Base-by-base conservation (phyloP, 1,140 invertebrate species). In the Saccostrea echinata region DNA sequence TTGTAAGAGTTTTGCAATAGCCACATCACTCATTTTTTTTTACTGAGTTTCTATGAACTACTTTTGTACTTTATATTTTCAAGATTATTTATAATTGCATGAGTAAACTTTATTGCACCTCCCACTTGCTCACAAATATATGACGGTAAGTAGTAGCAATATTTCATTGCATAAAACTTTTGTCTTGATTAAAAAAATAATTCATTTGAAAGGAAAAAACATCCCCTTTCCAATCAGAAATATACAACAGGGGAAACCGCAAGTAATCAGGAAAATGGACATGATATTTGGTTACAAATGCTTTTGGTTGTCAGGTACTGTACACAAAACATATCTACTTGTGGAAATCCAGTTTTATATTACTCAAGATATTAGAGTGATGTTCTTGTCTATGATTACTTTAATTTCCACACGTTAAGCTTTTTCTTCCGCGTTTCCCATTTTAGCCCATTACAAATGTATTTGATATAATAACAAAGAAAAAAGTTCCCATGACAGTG, bases 331-430 rank as follows among this genome's bases (percentile, higher is more conserved):
- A 61, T 61, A 76, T 76, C 24, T 76, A 33, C 68, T 76, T 30
- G 3, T 76, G 16, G 27, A 76, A 27, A 33, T 33, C 68, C 68
- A 27, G 11, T 76, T 30, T 76, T 30, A 76, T 33, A 30, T 76
- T 35, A 76, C 27, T 30, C 68, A 76, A 76, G 68, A 76, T 30
- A 76, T 27, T 76, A 30, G 12, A 30, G 68, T 76, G 24, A 33
- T 76, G 30, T 30, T 76, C 68, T 33, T 76, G 68, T 30, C 12
- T 33, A 33, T 76, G 27, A 76, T 76, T 76, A 76, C 27, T 76
- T 76, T 76, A 76, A 76, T 76, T 76, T 24, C 27, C 68, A 76
- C 27, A 27, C 68, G 68, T 76, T 16, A 30, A 76, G 13, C 68
- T 76, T 16, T 13, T 27, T 33, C 68, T 30, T 76, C 27, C 68